These are phyloP conservation scores for Rhyacophila evoluta DNA, from an alignment of 2,888 invertebrate genomes.

Conservation along the genomic window DNA sequence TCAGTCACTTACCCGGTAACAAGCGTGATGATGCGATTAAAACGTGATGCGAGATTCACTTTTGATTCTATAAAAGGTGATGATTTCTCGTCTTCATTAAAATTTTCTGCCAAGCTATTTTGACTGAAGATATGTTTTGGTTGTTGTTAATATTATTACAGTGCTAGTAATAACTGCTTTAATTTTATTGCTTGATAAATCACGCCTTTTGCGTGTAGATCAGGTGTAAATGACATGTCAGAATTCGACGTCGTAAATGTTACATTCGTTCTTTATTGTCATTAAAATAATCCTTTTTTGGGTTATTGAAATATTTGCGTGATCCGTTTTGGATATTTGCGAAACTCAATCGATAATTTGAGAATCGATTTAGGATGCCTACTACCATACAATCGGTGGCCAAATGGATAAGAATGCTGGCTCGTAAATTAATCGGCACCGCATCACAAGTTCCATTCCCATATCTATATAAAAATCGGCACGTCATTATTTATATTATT, in stretches of 20 bases:
- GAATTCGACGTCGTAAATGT: slow-evolving; percentile 6
- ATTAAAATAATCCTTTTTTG: slow-evolving; percentile 1
- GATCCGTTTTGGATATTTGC: background rate
- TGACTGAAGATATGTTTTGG: background rate
- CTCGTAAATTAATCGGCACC: too few species aligned
- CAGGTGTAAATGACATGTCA: slow-evolving; percentile 38
- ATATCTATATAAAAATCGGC: too few species aligned
- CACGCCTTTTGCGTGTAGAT: slow-evolving; percentile 32
- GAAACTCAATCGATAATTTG: background rate
- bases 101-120: background rate
- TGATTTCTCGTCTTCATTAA: slow-evolving; percentile 24
- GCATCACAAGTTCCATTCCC: too few species aligned
- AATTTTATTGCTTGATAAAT: slow-evolving; percentile 24
- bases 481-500: too few species aligned
- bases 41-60: slow-evolving; percentile 2
- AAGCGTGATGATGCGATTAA: slow-evolving; percentile 22
- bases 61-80: slow-evolving; percentile 19
- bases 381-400: too few species aligned
- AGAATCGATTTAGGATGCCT: too few species aligned
- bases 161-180: background rate
- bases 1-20: background rate
- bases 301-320: background rate
- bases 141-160: background rate
- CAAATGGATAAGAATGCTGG: too few species aligned
- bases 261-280: slow-evolving; percentile 7